A percentile compares a stretch with the other conserved stretches of the same genome.
These are phyloP conservation scores for Premnoplex brunnescens DNA, from an alignment of 2,797 vertebrate genomes.

Conservation along the genomic window DNA sequence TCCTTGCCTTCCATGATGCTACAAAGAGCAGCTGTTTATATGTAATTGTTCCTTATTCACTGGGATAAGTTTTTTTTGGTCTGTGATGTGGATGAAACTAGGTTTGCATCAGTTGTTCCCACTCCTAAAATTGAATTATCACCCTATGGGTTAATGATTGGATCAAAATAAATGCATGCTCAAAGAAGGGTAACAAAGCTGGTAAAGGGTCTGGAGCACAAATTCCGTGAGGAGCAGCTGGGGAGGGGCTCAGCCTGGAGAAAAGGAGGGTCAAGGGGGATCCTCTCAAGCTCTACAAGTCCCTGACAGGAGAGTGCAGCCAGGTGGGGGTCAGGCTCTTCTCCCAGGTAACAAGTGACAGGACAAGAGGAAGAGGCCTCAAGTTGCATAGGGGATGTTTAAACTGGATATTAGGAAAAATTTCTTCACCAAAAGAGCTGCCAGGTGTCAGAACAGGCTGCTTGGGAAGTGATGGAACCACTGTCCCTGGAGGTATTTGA, in stretches of 20 bases:
- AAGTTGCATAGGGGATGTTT: not conserved
- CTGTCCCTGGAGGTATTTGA: not conserved
- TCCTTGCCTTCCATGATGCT: not conserved
- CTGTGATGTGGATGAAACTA: not conserved
- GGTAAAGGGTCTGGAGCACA: not conserved
- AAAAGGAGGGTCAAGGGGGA: no score
- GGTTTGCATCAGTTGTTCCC: not conserved
- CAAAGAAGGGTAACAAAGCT: not conserved
- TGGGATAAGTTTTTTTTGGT: not conserved
- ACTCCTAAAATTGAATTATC: not conserved
- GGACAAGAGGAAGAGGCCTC: not conserved
- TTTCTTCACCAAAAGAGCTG: not conserved
- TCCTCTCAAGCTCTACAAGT: not conserved
- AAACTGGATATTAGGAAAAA: not conserved
- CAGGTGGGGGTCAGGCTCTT: rapidly evolving
- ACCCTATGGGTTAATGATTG: not conserved
- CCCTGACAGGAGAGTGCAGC: not conserved
- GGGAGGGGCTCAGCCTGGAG: no score
- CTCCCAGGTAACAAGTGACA: no score
- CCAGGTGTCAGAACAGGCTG: not conserved
- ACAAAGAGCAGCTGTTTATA: not conserved
- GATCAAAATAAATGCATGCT: not conserved
- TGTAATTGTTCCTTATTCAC: not conserved
- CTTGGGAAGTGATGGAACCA: not conserved
- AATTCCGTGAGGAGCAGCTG: not conserved